Conservation (phyloP, 92 coral and sea anemone genomes). For the Palythoa grandiflora region DNA sequence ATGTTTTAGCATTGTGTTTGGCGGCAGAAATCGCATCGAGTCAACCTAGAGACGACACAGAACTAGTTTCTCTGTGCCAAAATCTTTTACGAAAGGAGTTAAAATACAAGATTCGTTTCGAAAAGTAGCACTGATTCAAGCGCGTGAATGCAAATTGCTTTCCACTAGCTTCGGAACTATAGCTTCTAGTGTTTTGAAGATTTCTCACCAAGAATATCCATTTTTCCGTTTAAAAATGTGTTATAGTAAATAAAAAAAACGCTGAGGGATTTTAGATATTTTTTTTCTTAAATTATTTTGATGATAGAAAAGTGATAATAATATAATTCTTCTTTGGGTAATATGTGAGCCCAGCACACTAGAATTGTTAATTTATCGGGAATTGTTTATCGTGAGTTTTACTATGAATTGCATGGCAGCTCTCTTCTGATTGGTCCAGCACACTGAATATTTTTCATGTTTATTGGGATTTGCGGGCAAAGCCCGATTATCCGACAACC, state of each 20-base stretch:
- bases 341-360: background rate
- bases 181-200: background rate
- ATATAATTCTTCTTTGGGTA: background rate
- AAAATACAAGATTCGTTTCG: too few relatives aligned
- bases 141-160: too few relatives aligned
- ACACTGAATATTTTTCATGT: constrained; percentile 55
- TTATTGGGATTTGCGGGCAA: constrained; percentile 86
- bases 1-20: background rate
- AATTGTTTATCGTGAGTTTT: constrained; percentile 27
- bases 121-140: too few relatives aligned
- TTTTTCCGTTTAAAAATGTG: background rate
- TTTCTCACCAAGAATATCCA: background rate
- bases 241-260: background rate
- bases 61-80: too few relatives aligned
- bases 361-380: constrained; percentile 26
- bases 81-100: too few relatives aligned
- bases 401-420: background rate
- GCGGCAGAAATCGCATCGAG: background rate
- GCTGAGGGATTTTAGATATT: background rate
- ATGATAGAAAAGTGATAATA: background rate
- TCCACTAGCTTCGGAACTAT: background rate
- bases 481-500: constrained; percentile 80
- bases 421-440: constrained; percentile 13
- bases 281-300: background rate
- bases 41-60: background rate